Percentiles rank a stretch among this genome's conserved stretches.
phyloP scores from a whole-genome alignment of 2,797 vertebrate species.

The Rhinogobio ventralis region DNA sequence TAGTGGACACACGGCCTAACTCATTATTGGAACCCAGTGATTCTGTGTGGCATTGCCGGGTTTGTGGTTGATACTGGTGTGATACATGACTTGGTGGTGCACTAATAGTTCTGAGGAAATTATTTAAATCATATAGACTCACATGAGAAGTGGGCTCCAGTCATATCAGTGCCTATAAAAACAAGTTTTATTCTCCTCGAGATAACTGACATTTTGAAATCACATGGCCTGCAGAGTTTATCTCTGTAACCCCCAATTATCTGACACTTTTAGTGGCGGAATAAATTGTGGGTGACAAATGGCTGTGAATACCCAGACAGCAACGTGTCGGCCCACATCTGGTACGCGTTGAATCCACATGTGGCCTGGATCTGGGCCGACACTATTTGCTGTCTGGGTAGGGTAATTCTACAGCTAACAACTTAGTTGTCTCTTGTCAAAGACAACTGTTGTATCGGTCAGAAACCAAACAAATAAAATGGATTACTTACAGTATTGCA shows the following conservation, averaged over 20 bases:
- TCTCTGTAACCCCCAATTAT: too few relatives aligned
- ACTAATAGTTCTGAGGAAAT: background rate
- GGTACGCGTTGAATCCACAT: too few relatives aligned
- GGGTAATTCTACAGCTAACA: background rate
- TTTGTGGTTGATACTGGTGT: too few relatives aligned
- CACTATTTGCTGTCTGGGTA: too few relatives aligned
- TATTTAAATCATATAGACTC: background rate
- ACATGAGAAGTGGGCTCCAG: background rate
- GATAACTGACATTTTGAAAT: too few relatives aligned
- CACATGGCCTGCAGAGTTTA: too few relatives aligned
- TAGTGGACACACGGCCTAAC: background rate
- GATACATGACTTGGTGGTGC: background rate
- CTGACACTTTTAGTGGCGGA: background rate
- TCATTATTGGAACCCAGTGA: background rate
- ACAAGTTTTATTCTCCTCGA: background rate
- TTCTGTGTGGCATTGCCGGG: too few relatives aligned
- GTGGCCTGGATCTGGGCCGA: too few relatives aligned
- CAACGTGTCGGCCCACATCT: too few relatives aligned
- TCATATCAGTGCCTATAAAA: background rate
- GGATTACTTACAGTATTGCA: background rate
- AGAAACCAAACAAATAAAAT: background rate
- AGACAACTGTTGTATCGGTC: background rate
- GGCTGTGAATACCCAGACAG: background rate
- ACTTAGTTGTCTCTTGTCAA: background rate
- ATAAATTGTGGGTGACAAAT: background rate